Evolutionary conservation across 2,113 vertebrate species (phyloP), one percentile per base, ranked within the genome.

Genomic region (Nymphicus hollandicus): DNA sequence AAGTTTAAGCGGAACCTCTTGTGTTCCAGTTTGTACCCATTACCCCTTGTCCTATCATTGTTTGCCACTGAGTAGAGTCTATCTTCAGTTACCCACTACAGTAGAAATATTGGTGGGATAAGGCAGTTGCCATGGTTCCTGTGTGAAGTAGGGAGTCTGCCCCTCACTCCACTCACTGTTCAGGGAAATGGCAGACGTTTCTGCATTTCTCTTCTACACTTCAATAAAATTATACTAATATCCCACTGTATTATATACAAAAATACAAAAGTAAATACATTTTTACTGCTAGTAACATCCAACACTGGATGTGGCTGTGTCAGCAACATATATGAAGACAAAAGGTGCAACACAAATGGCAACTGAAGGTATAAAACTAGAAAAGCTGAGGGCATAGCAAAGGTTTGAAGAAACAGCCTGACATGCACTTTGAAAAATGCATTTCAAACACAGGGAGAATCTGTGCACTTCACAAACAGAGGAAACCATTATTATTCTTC

Each of bases 81-180:
- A 78, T 22, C 64, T 69, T 77, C 16, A 27, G 44, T 73, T 69
- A 44, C 53, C 49, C 27, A 17, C 52, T 35, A 49, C 16, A n/a
- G 23, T 11, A 80, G 16, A 49, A 86, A 3, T 58, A 81, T 63
- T 0, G 0, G 53, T 65, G 49, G 49, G 68, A 77, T 66, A 64
- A 88, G 20, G 41, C 37, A 77, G 64, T 81, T 92, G 58, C 80
- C 37, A 70, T 66, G 77, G 80, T 20, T 95, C 72, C 77, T 63
- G 44, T 41, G 37, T 2, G 7, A 86, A 73, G 37, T 17, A 56
- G 12, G 72, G n/a, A 81, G 13, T 56, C n/a, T 84, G 77, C n/a
- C 50, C 49, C 60, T 81, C 47, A 41, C 50, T 86, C 37, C 37
- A 53, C 31, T 12, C 37, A 53, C 31, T 12, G 3, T 15, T 81